Evolutionary conservation across 2,797 vertebrate genomes (phyloP).

Genomic region (Chanos chanos): DNA sequence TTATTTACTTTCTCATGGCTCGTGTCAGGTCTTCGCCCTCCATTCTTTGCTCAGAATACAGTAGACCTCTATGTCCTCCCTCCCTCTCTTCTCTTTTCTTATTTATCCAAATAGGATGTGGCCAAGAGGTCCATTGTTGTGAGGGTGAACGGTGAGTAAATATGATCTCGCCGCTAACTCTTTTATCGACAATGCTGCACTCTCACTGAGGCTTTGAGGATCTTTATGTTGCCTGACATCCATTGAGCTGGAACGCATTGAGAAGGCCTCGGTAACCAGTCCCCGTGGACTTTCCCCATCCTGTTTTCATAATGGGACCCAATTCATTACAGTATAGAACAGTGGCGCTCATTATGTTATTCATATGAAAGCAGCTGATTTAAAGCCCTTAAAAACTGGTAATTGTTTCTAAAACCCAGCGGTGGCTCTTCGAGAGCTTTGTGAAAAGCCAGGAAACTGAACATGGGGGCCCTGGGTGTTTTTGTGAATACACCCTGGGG

Average conservation of each 20-base stretch:
- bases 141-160: constrained; percentile 70
- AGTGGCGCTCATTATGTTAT: constrained; percentile 61
- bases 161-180: constrained; percentile 68
- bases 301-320: constrained; percentile 53
- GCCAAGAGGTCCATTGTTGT: constrained; percentile 66
- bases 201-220: constrained; percentile 64
- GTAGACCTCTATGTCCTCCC: constrained; percentile 57
- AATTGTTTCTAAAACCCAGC: constrained; percentile 58
- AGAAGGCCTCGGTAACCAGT: constrained; percentile 59
- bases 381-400: constrained; percentile 52
- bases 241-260: constrained; percentile 65
- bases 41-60: constrained; percentile 68
- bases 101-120: constrained; percentile 75
- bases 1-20: constrained; percentile 78
- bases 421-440: constrained; percentile 52
- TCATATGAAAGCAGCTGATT: constrained; percentile 57
- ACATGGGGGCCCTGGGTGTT: constrained; percentile 35
- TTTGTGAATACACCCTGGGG: constrained; percentile 20
- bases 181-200: constrained; percentile 66
- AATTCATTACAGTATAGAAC: constrained; percentile 72
- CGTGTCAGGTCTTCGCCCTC: constrained; percentile 65
- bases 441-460: constrained; percentile 40
- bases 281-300: constrained; percentile 59
- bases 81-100: constrained; percentile 37
- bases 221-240: constrained; percentile 67